These are phyloP conservation scores for Dryas iulia DNA, from an alignment of 1,140 invertebrate species.

Conservation along the genomic window DNA sequence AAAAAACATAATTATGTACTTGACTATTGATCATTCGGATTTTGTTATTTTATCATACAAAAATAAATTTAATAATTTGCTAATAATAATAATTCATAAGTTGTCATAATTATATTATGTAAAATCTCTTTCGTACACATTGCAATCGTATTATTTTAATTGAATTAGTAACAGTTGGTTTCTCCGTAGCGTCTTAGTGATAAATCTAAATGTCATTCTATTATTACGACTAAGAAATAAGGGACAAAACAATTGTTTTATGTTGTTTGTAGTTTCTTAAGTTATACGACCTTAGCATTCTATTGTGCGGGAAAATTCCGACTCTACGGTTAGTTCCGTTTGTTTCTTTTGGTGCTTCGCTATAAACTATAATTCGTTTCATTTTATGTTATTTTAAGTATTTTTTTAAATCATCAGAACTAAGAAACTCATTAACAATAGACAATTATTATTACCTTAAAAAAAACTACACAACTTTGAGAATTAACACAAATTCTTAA, in stretches of 20 bases:
- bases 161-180: conserved; percentile 10
- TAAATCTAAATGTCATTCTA: conserved; percentile 2
- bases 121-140: conserved; percentile 10
- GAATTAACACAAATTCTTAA: too few relatives aligned
- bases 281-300: conserved; percentile 11
- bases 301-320: conserved; percentile 15
- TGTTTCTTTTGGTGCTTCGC: neutral
- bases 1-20: neutral
- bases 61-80: neutral
- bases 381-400: neutral
- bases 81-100: neutral
- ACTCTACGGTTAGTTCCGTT: conserved; percentile 13
- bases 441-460: too few relatives aligned
- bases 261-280: conserved; percentile 7
- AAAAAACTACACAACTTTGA: too few relatives aligned
- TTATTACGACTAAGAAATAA: conserved; percentile 17
- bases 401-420: neutral
- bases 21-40: neutral
- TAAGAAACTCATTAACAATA: too few relatives aligned
- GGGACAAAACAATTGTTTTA: conserved; percentile 33
- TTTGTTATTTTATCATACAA: neutral
- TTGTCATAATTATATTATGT: neutral
- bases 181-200: neutral
- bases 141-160: conserved; percentile 19
- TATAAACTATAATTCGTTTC: neutral